A percentile compares a stretch with the other conserved stretches of the same genome.
phyloP scores from a whole-genome alignment of 2,113 vertebrate genomes.

The Apodemus sylvaticus region DNA sequence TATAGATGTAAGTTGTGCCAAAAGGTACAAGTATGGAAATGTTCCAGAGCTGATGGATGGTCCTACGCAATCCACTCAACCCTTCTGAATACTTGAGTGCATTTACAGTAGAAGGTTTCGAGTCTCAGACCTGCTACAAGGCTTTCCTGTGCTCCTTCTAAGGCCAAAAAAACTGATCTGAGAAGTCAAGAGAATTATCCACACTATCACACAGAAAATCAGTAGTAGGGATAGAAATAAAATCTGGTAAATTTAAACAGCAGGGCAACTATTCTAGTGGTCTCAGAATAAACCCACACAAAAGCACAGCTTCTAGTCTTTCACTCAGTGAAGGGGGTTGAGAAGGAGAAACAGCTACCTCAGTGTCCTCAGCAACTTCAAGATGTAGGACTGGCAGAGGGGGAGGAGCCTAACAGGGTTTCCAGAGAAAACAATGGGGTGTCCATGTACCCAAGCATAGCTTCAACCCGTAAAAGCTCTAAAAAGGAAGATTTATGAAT shows the following conservation, averaged over 20 bases:
- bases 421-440: not conserved
- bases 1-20: not conserved
- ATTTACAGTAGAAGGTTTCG: not conserved
- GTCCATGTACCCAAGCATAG: not conserved
- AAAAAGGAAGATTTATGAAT: not conserved
- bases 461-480: not conserved
- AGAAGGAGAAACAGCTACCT: not conserved
- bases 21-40: not conserved
- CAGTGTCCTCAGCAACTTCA: not conserved
- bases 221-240: not conserved
- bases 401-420: not conserved
- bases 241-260: not conserved
- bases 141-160: not conserved
- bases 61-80: not conserved
- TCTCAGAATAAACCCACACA: not conserved
- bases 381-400: not conserved
- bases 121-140: not conserved
- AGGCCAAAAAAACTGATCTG: not conserved
- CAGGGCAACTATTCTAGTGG: not conserved
- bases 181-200: conserved; percentile 33
- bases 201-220: not conserved
- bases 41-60: not conserved
- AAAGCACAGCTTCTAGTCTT: not conserved
- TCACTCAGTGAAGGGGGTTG: not conserved
- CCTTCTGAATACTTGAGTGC: not conserved